Evolutionary conservation across 2,888 invertebrate species (phyloP).

Genomic region (Tachina lurida): DNA sequence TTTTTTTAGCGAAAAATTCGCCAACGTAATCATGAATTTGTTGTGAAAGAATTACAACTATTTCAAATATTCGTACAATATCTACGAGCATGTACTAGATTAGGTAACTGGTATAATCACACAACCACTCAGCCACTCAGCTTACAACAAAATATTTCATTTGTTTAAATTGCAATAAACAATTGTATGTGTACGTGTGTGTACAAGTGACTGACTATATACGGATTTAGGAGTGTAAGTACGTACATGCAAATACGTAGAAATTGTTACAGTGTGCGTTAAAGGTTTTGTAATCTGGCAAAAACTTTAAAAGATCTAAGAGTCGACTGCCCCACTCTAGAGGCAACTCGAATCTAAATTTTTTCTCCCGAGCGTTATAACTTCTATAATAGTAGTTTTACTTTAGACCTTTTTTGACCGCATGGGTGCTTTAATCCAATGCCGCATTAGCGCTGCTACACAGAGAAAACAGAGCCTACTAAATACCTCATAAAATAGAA

Average conservation of each 20-base stretch:
- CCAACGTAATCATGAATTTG: not conserved
- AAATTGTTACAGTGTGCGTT: not conserved
- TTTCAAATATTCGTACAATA: conserved; percentile 5
- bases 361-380: no score
- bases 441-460: no score
- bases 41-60: conserved; percentile 13
- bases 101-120: conserved; percentile 24
- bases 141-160: conserved; percentile 29
- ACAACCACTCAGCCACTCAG: conserved; percentile 4
- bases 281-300: not conserved
- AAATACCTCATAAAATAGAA: no score
- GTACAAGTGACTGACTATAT: not conserved
- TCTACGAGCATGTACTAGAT: conserved; percentile 13
- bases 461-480: no score
- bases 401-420: no score
- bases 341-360: no score
- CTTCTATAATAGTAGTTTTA: no score
- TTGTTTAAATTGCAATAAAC: conserved; percentile 41
- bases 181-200: not conserved
- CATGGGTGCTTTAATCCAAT: no score
- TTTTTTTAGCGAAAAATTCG: not conserved
- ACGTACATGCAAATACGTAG: not conserved
- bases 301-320: no score
- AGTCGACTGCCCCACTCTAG: no score
- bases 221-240: conserved; percentile 3